A percentile compares a stretch with the other conserved stretches of the same genome.
phyloP scores from a whole-genome alignment of 2,888 invertebrate species.

The Phengaris arion region DNA sequence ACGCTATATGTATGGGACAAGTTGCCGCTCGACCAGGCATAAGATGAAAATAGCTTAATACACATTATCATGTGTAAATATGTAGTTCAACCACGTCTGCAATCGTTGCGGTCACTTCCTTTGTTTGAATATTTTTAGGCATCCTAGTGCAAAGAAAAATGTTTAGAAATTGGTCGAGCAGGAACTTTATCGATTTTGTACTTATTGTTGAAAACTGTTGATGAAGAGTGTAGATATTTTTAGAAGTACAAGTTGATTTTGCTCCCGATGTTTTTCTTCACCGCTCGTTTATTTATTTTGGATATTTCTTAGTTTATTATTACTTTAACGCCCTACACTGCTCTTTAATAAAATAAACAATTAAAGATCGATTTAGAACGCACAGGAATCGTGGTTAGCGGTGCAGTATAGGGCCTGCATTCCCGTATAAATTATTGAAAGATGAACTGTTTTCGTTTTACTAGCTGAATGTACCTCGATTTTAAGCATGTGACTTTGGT shows the following conservation, averaged over 20 bases:
- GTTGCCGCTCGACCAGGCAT: no score
- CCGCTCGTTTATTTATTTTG: not conserved
- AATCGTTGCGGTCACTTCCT: no score
- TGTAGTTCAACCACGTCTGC: no score
- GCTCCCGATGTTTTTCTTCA: slow-evolving; percentile 20
- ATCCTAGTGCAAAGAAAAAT: no score
- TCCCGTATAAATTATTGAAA: not conserved
- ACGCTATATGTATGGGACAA: no score
- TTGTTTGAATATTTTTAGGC: no score
- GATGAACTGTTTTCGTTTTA: slow-evolving; percentile 1
- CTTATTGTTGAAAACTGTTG: not conserved
- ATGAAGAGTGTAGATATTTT: not conserved
- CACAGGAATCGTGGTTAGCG: not conserved
- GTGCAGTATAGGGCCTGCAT: not conserved
- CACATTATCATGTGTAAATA: no score
- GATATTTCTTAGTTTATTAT: slow-evolving; percentile 18
- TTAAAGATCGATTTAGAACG: slow-evolving; percentile 17
- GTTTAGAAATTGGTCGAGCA: no score
- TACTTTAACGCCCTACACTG: not conserved
- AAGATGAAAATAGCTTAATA: no score
- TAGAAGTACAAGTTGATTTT: not conserved
- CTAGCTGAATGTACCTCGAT: not conserved
- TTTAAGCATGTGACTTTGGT: no score
- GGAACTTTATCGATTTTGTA: no score
- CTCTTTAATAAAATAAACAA: slow-evolving; percentile 23